These are phyloP conservation scores for Brachyopa scutellaris DNA, from an alignment of 2,888 invertebrate genomes.

Conservation along the genomic window DNA sequence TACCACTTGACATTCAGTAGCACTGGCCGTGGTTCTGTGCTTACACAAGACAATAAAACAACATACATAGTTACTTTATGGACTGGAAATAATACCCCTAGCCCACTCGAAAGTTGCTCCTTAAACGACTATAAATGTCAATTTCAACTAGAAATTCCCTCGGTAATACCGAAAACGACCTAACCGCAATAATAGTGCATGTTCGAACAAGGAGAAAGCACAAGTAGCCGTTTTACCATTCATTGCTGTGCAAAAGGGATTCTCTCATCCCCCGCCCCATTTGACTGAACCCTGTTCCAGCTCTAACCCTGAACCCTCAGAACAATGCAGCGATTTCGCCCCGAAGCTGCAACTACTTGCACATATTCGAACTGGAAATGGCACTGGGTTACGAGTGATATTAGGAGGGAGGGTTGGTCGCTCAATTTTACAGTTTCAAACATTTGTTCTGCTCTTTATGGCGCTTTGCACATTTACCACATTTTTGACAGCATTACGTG, in stretches of 20 bases:
- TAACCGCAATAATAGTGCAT: slow-evolving; percentile 68
- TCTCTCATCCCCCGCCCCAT: slow-evolving; percentile 35
- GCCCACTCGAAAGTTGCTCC: slow-evolving; percentile 40
- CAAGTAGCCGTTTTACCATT: slow-evolving; percentile 69
- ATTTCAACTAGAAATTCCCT: slow-evolving; percentile 64
- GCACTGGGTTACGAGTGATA: slow-evolving; percentile 10
- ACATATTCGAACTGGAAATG: background rate
- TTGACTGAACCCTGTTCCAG: slow-evolving; percentile 42
- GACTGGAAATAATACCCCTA: slow-evolving; percentile 55
- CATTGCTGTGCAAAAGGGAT: slow-evolving; percentile 57
- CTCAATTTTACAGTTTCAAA: slow-evolving; percentile 66
- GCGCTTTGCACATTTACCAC: slow-evolving; percentile 65
- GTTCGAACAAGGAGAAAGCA: slow-evolving; percentile 62
- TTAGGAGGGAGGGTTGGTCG: slow-evolving; percentile 33
- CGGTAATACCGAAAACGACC: slow-evolving; percentile 37
- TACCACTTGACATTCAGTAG: slow-evolving; percentile 18
- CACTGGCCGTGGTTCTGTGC: background rate
- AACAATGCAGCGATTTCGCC: slow-evolving; percentile 59
- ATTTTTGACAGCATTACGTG: slow-evolving; percentile 70
- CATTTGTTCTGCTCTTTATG: slow-evolving; percentile 69
- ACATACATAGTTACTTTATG: slow-evolving; percentile 64
- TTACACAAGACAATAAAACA: slow-evolving; percentile 45
- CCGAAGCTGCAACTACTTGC: slow-evolving; percentile 22
- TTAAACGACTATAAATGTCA: slow-evolving; percentile 64
- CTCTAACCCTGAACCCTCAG: slow-evolving; percentile 48